These are phyloP conservation scores for Eilema depressum DNA, from an alignment of 2,888 invertebrate genomes.

Conservation along the genomic window DNA sequence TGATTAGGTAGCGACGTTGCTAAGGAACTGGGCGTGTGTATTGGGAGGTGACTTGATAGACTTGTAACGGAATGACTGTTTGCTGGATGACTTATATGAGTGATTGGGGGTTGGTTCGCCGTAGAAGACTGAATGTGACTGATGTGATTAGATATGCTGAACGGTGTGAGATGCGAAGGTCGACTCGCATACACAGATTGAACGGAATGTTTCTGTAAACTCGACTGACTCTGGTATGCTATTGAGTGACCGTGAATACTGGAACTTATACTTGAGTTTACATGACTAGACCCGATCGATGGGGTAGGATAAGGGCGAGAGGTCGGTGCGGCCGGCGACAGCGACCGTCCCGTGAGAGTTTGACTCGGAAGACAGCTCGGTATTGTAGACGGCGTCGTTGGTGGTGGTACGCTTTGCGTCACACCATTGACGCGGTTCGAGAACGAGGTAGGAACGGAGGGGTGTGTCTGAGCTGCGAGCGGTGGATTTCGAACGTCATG, in stretches of 20 bases:
- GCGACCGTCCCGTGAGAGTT: constrained; percentile 70
- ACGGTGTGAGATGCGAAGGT: constrained; percentile 78
- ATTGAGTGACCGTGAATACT: constrained; percentile 80
- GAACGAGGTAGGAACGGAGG: constrained; percentile 79
- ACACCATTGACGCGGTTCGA: constrained; percentile 71
- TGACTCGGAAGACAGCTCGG: constrained; percentile 81
- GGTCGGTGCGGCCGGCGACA: constrained; percentile 72
- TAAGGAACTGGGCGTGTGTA: constrained; percentile 65
- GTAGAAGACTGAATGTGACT: constrained; percentile 86
- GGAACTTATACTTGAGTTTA: constrained; percentile 81
- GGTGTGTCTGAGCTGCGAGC: constrained; percentile 59
- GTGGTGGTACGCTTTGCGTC: constrained; percentile 67
- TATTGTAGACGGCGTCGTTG: constrained; percentile 67
- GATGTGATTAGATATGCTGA: constrained; percentile 77
- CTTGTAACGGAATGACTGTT: constrained; percentile 77
- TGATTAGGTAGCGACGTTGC: constrained; percentile 70
- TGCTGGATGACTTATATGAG: constrained; percentile 71
- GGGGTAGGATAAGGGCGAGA: constrained; percentile 78
- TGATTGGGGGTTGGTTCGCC: constrained; percentile 73
- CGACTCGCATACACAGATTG: constrained; percentile 75
- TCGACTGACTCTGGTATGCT: constrained; percentile 80
- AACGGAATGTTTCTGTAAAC: constrained; percentile 84
- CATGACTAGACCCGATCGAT: constrained; percentile 85
- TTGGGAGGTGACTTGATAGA: constrained; percentile 70
- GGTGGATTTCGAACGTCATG: constrained; percentile 72